Evolutionary conservation across 2,113 vertebrate species (phyloP).

Genomic region (Mobula hypostoma): DNA sequence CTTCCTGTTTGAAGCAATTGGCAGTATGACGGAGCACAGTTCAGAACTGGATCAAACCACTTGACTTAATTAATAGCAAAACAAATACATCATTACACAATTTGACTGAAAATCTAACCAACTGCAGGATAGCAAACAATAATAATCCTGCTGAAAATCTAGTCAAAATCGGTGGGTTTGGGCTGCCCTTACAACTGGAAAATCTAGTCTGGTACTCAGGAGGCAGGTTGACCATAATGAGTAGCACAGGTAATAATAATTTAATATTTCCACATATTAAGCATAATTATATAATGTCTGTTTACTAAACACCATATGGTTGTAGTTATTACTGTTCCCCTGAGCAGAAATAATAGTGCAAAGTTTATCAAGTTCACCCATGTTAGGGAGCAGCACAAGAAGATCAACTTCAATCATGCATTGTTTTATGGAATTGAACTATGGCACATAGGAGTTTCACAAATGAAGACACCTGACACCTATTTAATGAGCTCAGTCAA

Average conservation of each 20-base stretch:
- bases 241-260: not conserved
- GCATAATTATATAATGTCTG: not conserved
- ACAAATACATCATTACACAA: not conserved
- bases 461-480: not conserved
- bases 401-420: not conserved
- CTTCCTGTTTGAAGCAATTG: not conserved
- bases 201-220: not conserved
- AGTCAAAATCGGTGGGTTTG: not conserved
- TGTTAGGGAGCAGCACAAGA: not conserved
- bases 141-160: not conserved
- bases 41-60: not conserved
- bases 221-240: not conserved
- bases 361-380: not conserved
- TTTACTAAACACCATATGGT: not conserved
- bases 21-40: not conserved
- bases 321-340: not conserved
- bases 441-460: not conserved
- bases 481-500: not conserved
- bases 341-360: not conserved
- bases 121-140: not conserved
- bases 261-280: not conserved
- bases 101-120: not conserved
- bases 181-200: not conserved
- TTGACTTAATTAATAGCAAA: not conserved
- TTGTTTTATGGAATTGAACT: not conserved